Evolutionary conservation across 2,888 invertebrate species (phyloP), one percentile per base, ranked within the genome.

Genomic region (Lepidochrysops patricia): DNA sequence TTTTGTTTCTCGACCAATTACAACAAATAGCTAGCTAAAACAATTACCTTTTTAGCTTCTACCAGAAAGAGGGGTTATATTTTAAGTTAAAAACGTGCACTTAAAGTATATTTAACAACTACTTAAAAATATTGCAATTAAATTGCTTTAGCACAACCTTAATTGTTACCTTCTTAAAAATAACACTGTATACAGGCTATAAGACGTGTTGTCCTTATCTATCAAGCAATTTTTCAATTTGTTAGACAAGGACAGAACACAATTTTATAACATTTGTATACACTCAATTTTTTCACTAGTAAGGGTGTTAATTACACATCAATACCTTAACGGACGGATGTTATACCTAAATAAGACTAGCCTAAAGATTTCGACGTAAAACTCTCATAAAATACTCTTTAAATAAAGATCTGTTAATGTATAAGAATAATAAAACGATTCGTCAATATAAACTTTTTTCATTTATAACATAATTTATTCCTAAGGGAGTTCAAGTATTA

Each of bases 131-230:
- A 72, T 73, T 80, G 85, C 85, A 86, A 84, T 88, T 73, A 72
- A 70, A 86, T 85, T 84, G 84, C 84, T 71, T 71, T 67, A 67
- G 70, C 84, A 86, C 85, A 85, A 87, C 83, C 84, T 75, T 73
- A 75, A 70, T 43, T 19, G 72, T 76, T 77, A 70, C 77, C 70
- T 68, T 62, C n/a, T n/a, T n/a, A n/a, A n/a, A n/a, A n/a, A n/a
- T n/a, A n/a, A n/a, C n/a, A n/a, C n/a, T n/a, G n/a, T n/a, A n/a
- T n/a, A n/a, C n/a, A n/a, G n/a, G n/a, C n/a, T n/a, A n/a, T n/a
- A n/a, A n/a, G n/a, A n/a, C n/a, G n/a, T n/a, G n/a, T n/a, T n/a
- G n/a, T n/a, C n/a, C n/a, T n/a, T n/a, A n/a, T n/a, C n/a, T n/a
- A n/a, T n/a, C n/a, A n/a, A n/a, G n/a, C n/a, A n/a, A n/a, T n/a